Evolutionary conservation across 2,113 vertebrate genomes (phyloP).

Genomic region (Mormyrus lacerda): DNA sequence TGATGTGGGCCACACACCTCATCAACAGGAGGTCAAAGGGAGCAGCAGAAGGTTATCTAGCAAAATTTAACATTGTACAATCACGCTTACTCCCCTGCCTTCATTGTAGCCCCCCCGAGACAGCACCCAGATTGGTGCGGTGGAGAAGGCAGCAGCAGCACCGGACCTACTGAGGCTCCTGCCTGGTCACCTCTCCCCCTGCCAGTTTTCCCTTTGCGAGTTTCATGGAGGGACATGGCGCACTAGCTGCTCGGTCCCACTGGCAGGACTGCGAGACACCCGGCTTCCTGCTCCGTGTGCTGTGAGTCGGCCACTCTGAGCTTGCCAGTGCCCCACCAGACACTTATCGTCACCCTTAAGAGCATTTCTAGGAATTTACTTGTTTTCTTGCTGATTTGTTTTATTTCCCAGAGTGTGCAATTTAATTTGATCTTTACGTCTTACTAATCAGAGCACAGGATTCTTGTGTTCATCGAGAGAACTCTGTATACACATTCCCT

Average conservation of each 20-base stretch:
- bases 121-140: background rate
- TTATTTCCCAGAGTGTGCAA: background rate
- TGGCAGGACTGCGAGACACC: background rate
- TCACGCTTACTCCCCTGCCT: background rate
- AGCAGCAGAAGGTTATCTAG: background rate
- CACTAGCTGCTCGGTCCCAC: background rate
- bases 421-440: background rate
- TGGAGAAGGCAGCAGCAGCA: background rate
- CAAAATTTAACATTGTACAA: background rate
- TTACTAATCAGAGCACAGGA: background rate
- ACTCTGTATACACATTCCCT: background rate
- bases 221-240: background rate
- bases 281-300: background rate
- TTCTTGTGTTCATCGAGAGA: background rate
- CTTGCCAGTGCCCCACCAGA: background rate
- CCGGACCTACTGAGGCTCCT: background rate
- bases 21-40: background rate
- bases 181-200: background rate
- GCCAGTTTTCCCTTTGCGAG: background rate
- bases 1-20: background rate
- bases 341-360: background rate
- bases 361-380: background rate
- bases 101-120: background rate
- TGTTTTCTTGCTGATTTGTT: background rate
- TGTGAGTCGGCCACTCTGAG: background rate